Conservation (phyloP, 2,888 invertebrate genomes). For the Podotricha telesiphe region DNA sequence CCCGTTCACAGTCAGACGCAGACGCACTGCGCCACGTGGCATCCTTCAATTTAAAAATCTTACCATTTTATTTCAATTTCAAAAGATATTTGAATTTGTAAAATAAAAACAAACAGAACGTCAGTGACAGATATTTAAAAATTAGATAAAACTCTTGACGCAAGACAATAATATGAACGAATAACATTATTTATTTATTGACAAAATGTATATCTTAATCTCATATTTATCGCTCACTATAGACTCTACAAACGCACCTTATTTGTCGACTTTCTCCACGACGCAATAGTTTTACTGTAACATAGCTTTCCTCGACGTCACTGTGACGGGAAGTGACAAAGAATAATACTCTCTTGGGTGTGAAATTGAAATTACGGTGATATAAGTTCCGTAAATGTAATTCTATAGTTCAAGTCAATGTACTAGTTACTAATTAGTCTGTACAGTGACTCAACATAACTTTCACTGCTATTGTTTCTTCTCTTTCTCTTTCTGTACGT, state of each 20-base stretch:
- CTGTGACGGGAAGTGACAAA: slow-evolving; percentile 16
- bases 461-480: slow-evolving; percentile 12
- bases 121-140: slow-evolving; percentile 6
- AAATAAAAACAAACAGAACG: neutral
- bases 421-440: neutral
- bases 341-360: slow-evolving; percentile 14
- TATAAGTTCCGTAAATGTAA: slow-evolving; percentile 10
- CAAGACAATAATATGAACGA: neutral
- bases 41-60: too few species aligned
- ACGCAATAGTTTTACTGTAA: slow-evolving; percentile 3
- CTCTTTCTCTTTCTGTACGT: neutral
- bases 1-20: too few species aligned
- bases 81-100: too few species aligned
- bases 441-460: neutral
- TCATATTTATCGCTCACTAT: slow-evolving; percentile 13
- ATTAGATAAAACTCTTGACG: slow-evolving; percentile 1
- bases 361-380: slow-evolving; percentile 6
- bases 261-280: slow-evolving; percentile 30
- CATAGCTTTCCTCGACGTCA: slow-evolving; percentile 20
- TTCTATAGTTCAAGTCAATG: neutral
- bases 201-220: slow-evolving; percentile 1
- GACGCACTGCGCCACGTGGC: too few species aligned
- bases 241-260: slow-evolving; percentile 26
- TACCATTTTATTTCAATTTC: too few species aligned
- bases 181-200: slow-evolving; percentile 6